These are phyloP conservation scores for Pteria penguin DNA, from an alignment of 2,888 invertebrate genomes.

Conservation along the genomic window DNA sequence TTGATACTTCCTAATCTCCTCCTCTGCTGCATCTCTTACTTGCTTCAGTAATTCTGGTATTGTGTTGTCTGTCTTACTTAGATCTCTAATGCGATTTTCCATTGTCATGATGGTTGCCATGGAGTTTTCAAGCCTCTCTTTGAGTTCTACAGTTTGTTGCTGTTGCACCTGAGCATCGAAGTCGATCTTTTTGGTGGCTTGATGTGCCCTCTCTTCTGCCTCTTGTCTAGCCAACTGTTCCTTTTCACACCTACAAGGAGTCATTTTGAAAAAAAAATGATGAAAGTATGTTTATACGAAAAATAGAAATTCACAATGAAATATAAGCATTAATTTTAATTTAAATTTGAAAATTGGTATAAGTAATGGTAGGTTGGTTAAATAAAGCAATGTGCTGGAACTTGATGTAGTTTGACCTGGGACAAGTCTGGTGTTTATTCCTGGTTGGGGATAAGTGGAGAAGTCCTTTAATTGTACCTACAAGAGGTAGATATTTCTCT, in stretches of 20 bases:
- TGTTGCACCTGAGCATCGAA: constrained; percentile 68
- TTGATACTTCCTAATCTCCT: constrained; percentile 65
- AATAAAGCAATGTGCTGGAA: too few species aligned
- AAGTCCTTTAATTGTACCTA: too few species aligned
- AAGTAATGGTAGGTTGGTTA: too few species aligned
- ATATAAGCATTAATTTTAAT: too few species aligned
- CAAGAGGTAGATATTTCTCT: too few species aligned
- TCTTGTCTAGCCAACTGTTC: constrained; percentile 68
- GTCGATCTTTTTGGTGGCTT: constrained; percentile 66
- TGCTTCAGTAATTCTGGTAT: constrained; percentile 66
- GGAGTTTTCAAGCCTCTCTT: constrained; percentile 62
- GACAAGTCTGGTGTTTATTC: too few species aligned
- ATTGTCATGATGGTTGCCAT: constrained; percentile 65
- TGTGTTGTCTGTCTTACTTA: constrained; percentile 59
- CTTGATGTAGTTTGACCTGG: too few species aligned
- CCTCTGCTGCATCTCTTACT: constrained; percentile 67
- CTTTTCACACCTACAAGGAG: constrained; percentile 70
- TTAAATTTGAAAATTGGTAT: too few species aligned
- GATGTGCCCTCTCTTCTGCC: constrained; percentile 67
- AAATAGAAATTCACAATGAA: too few species aligned
- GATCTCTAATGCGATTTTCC: constrained; percentile 64
- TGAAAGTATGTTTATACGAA: too few species aligned
- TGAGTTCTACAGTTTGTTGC: constrained; percentile 60
- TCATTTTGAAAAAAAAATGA: too few species aligned
- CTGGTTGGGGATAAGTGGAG: too few species aligned